Base-by-base conservation (phyloP, 1,140 invertebrate species). In the Sipha flava region DNA sequence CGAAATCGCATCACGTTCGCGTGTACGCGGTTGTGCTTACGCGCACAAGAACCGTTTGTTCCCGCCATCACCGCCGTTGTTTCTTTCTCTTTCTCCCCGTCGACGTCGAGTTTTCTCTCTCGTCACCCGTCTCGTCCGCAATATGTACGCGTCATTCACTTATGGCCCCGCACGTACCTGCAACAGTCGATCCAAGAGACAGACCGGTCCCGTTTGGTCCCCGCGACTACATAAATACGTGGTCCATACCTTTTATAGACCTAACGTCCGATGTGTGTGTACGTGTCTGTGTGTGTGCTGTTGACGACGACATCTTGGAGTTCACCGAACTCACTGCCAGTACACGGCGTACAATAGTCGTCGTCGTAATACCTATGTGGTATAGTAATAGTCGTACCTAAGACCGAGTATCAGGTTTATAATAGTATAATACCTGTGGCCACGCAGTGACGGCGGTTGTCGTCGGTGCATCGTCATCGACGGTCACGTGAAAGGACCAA, bases 1-100 rank as follows among this genome's bases (percentile, higher is more conserved):
- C 34, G 34, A 59, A 75, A 77, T 77, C 73, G 34, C 52, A 77
- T 77, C 73, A 77, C 73, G 73, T 77, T 43, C 73, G 40, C 23
- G n/a, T n/a, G n/a, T n/a, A n/a, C n/a, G n/a, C n/a, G n/a, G n/a
- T n/a, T n/a, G n/a, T 45, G 10, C 16, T 23, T n/a, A 70, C 43
- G 16, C 12, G 16, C 16, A 31, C 43, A 40, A 4, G 7, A 3
- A 16, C 54, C 14, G 66, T 29, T 47, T 43, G 34, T 40, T 66
- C 5, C n/a, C 18, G 18, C 47, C 5, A 5, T 34, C 21, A 10
- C n/a, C 18, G 18, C 47, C 5, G 12, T 34, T 14, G n/a, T 52
- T 9, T 31, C 4, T 31, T 26, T 12, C 26, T n/a, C 18, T 31
- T 3, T 75, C 49, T 37, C 7, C 72, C 54, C 31, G 12, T 77